Base-by-base conservation (phyloP, 2,888 invertebrate genomes). In the Spilarctia lutea region DNA sequence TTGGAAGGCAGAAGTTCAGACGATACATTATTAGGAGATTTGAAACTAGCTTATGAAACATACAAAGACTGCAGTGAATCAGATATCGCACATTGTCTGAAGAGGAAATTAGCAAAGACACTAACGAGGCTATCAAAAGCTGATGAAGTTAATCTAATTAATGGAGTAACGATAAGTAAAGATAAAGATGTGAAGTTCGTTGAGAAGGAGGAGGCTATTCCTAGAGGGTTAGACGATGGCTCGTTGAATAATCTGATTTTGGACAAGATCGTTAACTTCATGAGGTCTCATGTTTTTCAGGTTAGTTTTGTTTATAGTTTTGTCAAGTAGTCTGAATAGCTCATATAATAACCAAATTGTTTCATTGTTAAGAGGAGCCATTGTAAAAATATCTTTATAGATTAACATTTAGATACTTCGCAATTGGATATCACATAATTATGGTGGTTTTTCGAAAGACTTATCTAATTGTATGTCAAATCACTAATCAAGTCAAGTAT, bases 251-350 rank as follows among this genome's bases (percentile, higher is more conserved):
- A 96, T 82, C 96, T 98, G 93, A 98, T 98, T 87, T 92, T 97
- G 88, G 97, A 98, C 89, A 97, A 97, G 88, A 93, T 98, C 84
- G 95, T 97, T 79, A 97, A 96, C 87, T 98, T 98, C 94, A 96
- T 98, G 93, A 97, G 97, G 92, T 97, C 97, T 85, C 98, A 98
- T 93, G 98, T 98, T 73, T 92, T 98, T 86, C 98, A 98, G 96
- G 97, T 97, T 71, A 45, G 35, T 35, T 63, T 30, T 20, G 1
- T 63, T 68, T 30, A 24, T 68, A 10, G 1, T 67, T 18, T 67
- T 45, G 18, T 20, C 42, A 27, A 67, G 8, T 1, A 42, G 27
- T 45, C 3, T 16, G n/a, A 42, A 27, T 18, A 18, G 11, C n/a
- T 24, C 11, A 27, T 10, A 16, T 27, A 3, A 16, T 3, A 16